Base-by-base conservation (phyloP, 2,113 vertebrate species). In the Romanogobio albipinnatus region DNA sequence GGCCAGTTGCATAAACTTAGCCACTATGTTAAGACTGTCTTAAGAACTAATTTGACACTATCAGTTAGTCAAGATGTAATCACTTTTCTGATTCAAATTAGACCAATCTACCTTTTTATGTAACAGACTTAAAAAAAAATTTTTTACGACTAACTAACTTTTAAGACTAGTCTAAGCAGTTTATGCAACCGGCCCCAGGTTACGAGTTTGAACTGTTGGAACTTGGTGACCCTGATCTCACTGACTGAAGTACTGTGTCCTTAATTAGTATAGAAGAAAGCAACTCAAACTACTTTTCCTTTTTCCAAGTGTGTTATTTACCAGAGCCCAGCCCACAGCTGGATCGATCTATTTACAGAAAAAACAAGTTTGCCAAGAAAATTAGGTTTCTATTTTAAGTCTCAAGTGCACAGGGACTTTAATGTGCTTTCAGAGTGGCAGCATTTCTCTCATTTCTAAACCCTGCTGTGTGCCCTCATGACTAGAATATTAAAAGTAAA, bases 381-480 rank as follows among this genome's bases (percentile, higher is more conserved):
- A 81, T 74, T 13, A 24, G 43, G 53, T 66, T 68, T 82, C 85
- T 76, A 82, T 82, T 86, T 86, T 76, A 76, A 86, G 59, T 19
- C 26, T 33, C 59, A 17, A 75, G 76, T 62, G 19, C 22, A 9
- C 39, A 51, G 39, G 45, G 11, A 3, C 29, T 62, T 13, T 58
- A 78, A 58, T 39, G n/a, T 43, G 17, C 19, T 53, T 47, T 70
- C 19, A 36, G 62, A 39, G 26, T 11, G 22, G 45, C 9, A 81
- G 19, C 5, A 26, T 68, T 66, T 62, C 56, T 26, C 24, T 79
- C 7, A 17, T 73, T 24, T 47, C 24, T 17, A 75, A 29, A 51
- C 47, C 24, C 47, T 19, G 14, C 47, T 76, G 74, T 76, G 24
- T 53, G 71, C 3, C 14, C 13, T 33, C 15, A 19, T 29, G 1